Base-by-base conservation (phyloP, 2,888 invertebrate genomes). In the Hirtodrosophila trivittata region DNA sequence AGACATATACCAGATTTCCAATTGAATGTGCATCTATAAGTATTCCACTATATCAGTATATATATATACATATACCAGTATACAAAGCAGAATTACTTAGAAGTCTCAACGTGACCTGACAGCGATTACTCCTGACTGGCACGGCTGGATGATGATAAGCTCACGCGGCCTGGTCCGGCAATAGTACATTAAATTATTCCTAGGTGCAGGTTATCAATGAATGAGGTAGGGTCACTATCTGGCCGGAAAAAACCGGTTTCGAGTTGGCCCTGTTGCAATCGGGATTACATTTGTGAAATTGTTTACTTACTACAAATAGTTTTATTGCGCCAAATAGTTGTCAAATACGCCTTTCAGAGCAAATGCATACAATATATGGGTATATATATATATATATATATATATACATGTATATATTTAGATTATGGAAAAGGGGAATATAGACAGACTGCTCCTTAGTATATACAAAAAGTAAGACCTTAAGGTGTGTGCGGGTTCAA, bases 171-270 rank as follows among this genome's bases (percentile, higher is more conserved):
- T 54, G 57, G 60, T 67, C 35, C 66, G 66, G 32, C 25, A 33
- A 52, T 62, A 59, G 70, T 21, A n/a, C n/a, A n/a, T n/a, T 57
- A 80, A 74, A 81, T 84, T 63, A 81, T 74, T 63, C 41, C 32
- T 54, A 47, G 66, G 35, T 52, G 16, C 50, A 63, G 86, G 80
- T 85, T 81, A 81, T 81, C 80, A 41, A 1, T 13, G 33, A 4
- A 6, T 21, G 2, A 10, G 54, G 13, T 35, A 21, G 54, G 80
- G 73, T 80, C 74, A 78, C 18, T 10, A 4, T 3, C 12, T 6
- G 54, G 37, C 73, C 70, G 32, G 76, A 39, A 9, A 0, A 42
- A 32, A 69, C 83, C 51, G 80, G 86, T 68, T 85, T 21, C 0
- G 12, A 4, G 13, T 32, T 45, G 58, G 52, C 50, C 52, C 65